These are phyloP conservation scores for Garrulus glandarius DNA, from an alignment of 2,797 vertebrate species.

Conservation along the genomic window DNA sequence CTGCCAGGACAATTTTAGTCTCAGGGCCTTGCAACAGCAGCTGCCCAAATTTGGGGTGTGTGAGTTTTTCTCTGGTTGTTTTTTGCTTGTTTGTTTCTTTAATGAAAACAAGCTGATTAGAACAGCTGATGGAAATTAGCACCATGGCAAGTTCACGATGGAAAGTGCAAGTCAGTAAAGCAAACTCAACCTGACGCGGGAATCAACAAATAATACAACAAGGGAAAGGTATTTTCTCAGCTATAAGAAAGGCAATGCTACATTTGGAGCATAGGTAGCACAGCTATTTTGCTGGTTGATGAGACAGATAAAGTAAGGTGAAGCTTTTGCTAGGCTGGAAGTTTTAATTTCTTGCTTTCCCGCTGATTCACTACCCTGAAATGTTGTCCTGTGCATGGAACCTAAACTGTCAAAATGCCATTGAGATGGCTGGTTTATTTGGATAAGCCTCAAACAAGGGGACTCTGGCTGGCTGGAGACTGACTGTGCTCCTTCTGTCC, in stretches of 20 bases:
- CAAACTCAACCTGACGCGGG: neutral
- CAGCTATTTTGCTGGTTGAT: neutral
- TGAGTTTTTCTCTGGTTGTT: neutral
- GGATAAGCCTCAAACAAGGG: accelerated
- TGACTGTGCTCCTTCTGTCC: accelerated
- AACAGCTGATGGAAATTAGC: neutral
- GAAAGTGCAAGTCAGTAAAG: neutral
- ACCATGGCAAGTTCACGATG: neutral
- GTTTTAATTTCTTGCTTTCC: neutral
- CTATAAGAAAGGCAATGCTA: neutral
- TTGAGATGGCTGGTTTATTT: neutral
- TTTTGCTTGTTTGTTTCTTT: neutral
- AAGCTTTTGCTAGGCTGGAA: neutral
- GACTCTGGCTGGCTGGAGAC: neutral
- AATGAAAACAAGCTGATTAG: neutral
- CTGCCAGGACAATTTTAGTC: neutral
- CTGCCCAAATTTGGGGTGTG: neutral
- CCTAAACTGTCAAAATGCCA: neutral
- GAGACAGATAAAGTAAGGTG: neutral
- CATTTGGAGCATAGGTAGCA: neutral
- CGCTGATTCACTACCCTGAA: neutral
- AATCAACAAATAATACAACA: neutral
- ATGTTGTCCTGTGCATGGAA: neutral
- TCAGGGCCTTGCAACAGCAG: neutral
- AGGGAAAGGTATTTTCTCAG: neutral